These are phyloP conservation scores for Cyanistes caeruleus DNA, from an alignment of 2,113 vertebrate genomes.

Conservation along the genomic window DNA sequence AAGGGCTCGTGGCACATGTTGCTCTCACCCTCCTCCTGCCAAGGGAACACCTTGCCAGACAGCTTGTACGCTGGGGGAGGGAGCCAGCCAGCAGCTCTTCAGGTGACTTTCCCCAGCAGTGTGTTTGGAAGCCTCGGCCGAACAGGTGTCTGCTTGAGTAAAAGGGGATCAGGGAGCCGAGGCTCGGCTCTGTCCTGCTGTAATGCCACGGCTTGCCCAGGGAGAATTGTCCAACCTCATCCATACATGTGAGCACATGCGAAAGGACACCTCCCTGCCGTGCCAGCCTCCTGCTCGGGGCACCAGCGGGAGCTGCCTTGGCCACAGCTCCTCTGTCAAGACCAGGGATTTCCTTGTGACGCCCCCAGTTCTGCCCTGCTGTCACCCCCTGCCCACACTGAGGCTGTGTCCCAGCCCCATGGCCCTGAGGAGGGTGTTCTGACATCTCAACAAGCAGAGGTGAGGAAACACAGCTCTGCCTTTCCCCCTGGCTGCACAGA, in stretches of 20 bases:
- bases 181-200: background rate
- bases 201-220: background rate
- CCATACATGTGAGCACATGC: background rate
- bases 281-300: background rate
- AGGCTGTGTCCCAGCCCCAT: background rate
- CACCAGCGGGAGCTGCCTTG: background rate
- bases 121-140: background rate
- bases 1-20: background rate
- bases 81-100: background rate
- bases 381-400: rapidly evolving
- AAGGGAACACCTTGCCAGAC: background rate
- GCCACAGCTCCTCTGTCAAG: background rate
- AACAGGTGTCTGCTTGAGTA: background rate
- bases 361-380: background rate
- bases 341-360: background rate
- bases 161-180: background rate
- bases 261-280: background rate
- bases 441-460: background rate
- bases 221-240: slow-evolving; percentile 1
- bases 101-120: background rate
- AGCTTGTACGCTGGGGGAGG: background rate
- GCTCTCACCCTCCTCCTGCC: background rate
- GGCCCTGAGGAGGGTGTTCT: background rate
- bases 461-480: background rate
- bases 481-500: background rate